Evolutionary conservation across 2,888 invertebrate species (phyloP), one percentile per base, ranked within the genome.

Genomic region (Ferrisia virgata): DNA sequence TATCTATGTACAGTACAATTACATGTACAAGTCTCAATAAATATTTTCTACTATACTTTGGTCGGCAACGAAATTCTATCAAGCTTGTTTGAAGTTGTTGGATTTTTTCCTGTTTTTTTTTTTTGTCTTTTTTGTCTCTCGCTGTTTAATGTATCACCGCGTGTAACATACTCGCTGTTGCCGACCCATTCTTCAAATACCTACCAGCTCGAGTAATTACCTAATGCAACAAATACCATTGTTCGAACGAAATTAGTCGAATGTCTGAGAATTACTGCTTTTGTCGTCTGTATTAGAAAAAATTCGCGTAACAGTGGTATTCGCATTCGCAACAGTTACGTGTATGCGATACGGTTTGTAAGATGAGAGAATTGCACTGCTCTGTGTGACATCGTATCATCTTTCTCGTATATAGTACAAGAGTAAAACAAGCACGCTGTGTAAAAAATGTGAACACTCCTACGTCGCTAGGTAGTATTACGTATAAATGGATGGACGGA

Each of bases 401-500:
- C 13, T 28, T 72, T 72, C 33, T 31, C 25, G 2, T 3, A 8
- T 33, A n/a, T 40, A 8, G 40, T 40, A 5, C 40, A 11, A 40
- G 13, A 43, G n/a, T 1, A 3, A 3, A 43, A 3, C 43, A 43
- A 15, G 18, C n/a, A n/a, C 33, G 33, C 72, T n/a, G 72, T 33
- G 72, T 72, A 72, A 72, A 72, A n/a, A 33, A 72, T 72, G 72
- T 33, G 33, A 18, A 31, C 36, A 72, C 72, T 72, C 72, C 36
- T 72, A 36, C n/a, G 33, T n/a, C n/a, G n/a, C n/a, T n/a, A n/a
- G n/a, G n/a, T n/a, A n/a, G n/a, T n/a, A n/a, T n/a, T n/a, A 53
- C 15, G 6, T 11, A 39, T 8, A 5, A 5, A 39, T 39, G 6
- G 39, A 39, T 11, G 39, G 39, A n/a, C n/a, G n/a, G n/a, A n/a